Conservation (phyloP, 2,113 vertebrate genomes). For the Isurus oxyrinchus region DNA sequence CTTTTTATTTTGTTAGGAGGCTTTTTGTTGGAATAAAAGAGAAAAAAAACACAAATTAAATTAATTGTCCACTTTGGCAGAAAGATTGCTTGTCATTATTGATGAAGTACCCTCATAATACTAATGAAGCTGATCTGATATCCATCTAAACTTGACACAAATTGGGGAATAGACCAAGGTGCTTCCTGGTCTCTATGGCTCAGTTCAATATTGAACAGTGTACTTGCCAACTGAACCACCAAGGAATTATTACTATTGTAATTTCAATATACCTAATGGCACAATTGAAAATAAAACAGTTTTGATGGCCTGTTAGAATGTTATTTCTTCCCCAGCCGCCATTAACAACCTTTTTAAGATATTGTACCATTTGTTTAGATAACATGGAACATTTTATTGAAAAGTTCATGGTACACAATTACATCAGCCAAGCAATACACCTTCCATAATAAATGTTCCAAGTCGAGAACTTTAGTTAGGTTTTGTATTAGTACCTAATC, state of each 20-base stretch:
- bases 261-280: not conserved
- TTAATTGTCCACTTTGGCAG: constrained; percentile 6
- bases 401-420: not conserved
- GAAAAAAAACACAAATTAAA: not conserved
- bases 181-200: too few relatives aligned
- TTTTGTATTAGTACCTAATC: not conserved
- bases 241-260: not conserved
- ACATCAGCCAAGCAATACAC: not conserved
- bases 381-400: not conserved
- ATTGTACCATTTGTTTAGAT: not conserved
- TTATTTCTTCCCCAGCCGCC: not conserved
- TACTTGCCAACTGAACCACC: too few relatives aligned
- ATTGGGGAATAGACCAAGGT: not conserved
- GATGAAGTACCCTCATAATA: not conserved
- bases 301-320: not conserved
- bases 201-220: not conserved
- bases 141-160: not conserved
- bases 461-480: not conserved
- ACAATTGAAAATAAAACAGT: not conserved
- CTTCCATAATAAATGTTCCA: not conserved
- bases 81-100: not conserved
- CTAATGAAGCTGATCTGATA: not conserved
- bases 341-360: not conserved
- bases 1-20: constrained; percentile 1
- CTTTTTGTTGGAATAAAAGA: not conserved